Evolutionary conservation across 2,797 vertebrate species (phyloP).

Genomic region (Clarias platycephalus): DNA sequence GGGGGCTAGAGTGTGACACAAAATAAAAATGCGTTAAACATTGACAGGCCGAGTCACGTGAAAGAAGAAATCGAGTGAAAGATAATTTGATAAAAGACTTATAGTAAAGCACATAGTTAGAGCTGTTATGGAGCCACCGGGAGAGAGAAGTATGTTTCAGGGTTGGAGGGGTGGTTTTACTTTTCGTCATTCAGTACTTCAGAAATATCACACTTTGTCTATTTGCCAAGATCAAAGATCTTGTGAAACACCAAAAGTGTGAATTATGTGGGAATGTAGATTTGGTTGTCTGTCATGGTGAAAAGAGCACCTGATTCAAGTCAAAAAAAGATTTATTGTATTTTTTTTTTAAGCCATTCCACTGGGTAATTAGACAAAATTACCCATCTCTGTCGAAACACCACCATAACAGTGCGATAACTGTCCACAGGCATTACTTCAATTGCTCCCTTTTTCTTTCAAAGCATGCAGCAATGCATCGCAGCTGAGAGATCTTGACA

Average conservation of each 20-base stretch:
- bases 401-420: conserved; percentile 10
- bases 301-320: background rate
- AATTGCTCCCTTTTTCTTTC: conserved; percentile 18
- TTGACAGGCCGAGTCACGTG: conserved; percentile 51
- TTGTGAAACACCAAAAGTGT: conserved; percentile 11
- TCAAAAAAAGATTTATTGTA: background rate
- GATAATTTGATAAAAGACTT: conserved; percentile 48
- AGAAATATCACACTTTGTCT: conserved; percentile 36
- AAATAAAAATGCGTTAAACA: conserved; percentile 48
- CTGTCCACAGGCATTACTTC: conserved; percentile 24
- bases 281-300: background rate
- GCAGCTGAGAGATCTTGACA: conserved; percentile 31
- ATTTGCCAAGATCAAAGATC: conserved; percentile 21
- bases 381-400: conserved; percentile 11
- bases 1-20: background rate
- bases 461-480: conserved; percentile 24
- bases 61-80: conserved; percentile 52
- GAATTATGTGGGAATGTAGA: conserved; percentile 8
- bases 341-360: background rate
- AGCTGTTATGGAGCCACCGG: background rate
- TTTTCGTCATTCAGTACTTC: conserved; percentile 36
- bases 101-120: conserved; percentile 51
- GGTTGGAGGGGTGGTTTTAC: conserved; percentile 16
- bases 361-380: conserved; percentile 18
- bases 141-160: background rate